Evolutionary conservation across 2,888 invertebrate genomes (phyloP), one percentile per base, ranked within the genome.

Genomic region (Zele albiditarsus): DNA sequence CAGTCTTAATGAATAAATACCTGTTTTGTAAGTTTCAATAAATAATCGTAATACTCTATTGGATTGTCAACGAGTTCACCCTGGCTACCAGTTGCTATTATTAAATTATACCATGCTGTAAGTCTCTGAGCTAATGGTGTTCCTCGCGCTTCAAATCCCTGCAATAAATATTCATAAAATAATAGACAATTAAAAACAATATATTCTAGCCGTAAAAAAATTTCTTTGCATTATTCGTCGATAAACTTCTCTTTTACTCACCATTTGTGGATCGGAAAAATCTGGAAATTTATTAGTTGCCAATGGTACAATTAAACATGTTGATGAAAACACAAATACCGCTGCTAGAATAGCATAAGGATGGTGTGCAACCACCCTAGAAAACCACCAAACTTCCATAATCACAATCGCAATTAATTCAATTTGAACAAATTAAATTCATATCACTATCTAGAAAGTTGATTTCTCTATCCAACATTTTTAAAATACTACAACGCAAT

Each of bases 81-180:
- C 70, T 92, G 93, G 72, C 93, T 92, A 81, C 92, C 91, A 0
- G 94, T 94, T 84, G 95, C 94, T 84, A 95, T 94, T 76, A 94
- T 90, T 70, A 98, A 92, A 90, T 97, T 97, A 83, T 94, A 92
- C 95, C 96, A 97, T 33, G 97, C 93, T 62, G 94, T 94, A 80
- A 96, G 91, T 71, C 96, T 92, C 85, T 95, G 92, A 3, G 96
- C 94, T 83, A 98, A 91, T 62, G 91, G 90, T 1, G 97, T 98
- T n/a, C 97, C 97, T 78, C 98, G 92, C 16, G 97, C 95, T 89
- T 97, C 97, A 90, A 98, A 98, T 4, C 98, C 98, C 93, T 97
- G 83, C 14, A 88, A 86, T 42, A 75, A 60, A 10, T 67, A 62
- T 68, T n/a, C 33, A 23, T 70, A 53, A 49, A 42, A 70, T 10